A percentile compares a stretch with the other conserved stretches of the same genome.
Evolutionary conservation across 1,140 invertebrate genomes (phyloP).

Genomic region (Lethocerus indicus): DNA sequence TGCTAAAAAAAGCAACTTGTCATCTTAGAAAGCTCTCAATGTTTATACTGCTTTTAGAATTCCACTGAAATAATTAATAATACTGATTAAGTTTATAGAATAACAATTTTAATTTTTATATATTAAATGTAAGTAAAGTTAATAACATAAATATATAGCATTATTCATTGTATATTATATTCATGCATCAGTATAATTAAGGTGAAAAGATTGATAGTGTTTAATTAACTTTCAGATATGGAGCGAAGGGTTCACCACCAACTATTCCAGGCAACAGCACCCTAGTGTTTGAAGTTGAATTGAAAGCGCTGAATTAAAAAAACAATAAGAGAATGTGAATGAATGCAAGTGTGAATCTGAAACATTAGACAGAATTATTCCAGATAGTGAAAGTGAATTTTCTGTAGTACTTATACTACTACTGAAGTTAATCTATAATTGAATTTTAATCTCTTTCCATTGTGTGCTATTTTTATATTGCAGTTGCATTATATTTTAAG

Average conservation of each 20-base stretch:
- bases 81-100: neutral
- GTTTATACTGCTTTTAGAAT: neutral
- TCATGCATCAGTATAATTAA: slow-evolving; percentile 2
- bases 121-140: neutral
- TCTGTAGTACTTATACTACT: no score
- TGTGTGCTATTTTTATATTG: no score
- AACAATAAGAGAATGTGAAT: no score
- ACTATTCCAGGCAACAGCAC: slow-evolving; percentile 69
- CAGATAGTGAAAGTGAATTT: no score
- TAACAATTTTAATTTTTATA: neutral
- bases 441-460: no score
- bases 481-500: no score
- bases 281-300: slow-evolving; percentile 73
- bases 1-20: no score
- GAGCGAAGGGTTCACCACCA: slow-evolving; percentile 58
- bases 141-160: slow-evolving; percentile 5
- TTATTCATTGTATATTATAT: neutral
- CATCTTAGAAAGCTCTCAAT: no score
- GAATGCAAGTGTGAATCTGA: no score
- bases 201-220: slow-evolving; percentile 6
- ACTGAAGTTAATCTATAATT: no score
- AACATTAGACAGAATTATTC: no score
- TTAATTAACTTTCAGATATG: slow-evolving; percentile 45
- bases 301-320: slow-evolving; percentile 58
- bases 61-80: neutral